Evolutionary conservation across 2,888 invertebrate genomes (phyloP), one percentile per base, ranked within the genome.

Genomic region (Drosophila mettleri): DNA sequence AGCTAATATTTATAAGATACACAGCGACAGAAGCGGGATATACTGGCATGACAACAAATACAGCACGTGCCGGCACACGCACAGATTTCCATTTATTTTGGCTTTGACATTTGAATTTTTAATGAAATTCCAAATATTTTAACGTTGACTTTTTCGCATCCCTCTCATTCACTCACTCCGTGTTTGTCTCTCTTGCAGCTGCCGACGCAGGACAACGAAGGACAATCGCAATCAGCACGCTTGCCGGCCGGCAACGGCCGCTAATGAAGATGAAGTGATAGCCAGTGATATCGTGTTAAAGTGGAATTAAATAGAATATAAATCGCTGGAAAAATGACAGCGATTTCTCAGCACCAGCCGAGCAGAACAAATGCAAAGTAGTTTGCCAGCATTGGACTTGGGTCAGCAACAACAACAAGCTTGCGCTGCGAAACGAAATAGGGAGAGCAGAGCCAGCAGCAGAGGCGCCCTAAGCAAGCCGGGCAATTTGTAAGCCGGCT

Each of bases 121-220:
- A 85, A 85, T 85, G 88, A 88, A 85, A 85, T 85, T 85, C 88
- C 88, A 78, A 85, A 85, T 72, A 86, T 88, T 88, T 88, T 83
- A 79, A 70, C 80, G 88, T 57, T 62, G 68, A 66, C 61, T 69
- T 73, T 74, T 64, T 59, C 72, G 66, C 54, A 34, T 67, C 60
- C 39, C 27, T 59, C 22, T 52, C n/a, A 9, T 9, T n/a, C 18
- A 18, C 5, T 12, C 2, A 58, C 36, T 46, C 22, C 9, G 27
- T 27, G 4, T 67, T 59, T 54, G 41, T 63, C 60, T 51, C 31
- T 61, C 24, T 48, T 67, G 71, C 65, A 71, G 76, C 68, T 78
- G 78, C 72, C 39, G 61, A 41, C 27, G 34, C 20, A 57, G 14
- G 31, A 36, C 18, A 9, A 52, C 29, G 34, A 52, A 58, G 55